Evolutionary conservation across 1,140 invertebrate genomes (phyloP).

Genomic region (Camponotus pennsylvanicus): DNA sequence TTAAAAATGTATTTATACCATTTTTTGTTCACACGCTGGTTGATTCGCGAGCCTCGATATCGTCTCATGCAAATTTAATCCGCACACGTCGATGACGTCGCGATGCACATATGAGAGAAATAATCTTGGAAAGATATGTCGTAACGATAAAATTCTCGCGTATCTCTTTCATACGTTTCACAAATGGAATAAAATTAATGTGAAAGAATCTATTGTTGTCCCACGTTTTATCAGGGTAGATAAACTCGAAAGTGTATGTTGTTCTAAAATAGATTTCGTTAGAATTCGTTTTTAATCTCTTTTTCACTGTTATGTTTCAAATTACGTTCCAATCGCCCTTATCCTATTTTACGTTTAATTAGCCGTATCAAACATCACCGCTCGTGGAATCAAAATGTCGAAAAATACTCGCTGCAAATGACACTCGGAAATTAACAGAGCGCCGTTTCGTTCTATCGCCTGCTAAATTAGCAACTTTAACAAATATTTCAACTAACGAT

Average conservation of each 20-base stretch:
- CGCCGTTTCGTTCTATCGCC: constrained; percentile 29
- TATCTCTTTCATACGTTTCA: neutral
- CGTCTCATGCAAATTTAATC: constrained; percentile 12
- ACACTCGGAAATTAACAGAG: constrained; percentile 53
- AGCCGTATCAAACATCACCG: constrained; percentile 39
- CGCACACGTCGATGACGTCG: neutral
- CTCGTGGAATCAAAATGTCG: constrained; percentile 49
- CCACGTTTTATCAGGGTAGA: neutral
- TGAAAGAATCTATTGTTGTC: neutral
- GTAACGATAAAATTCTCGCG: neutral
- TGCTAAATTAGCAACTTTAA: constrained; percentile 53
- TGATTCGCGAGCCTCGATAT: constrained; percentile 24
- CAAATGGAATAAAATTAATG: neutral
- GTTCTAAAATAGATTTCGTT: neutral
- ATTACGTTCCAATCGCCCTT: constrained; percentile 28
- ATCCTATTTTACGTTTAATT: constrained; percentile 53
- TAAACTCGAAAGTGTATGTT: neutral
- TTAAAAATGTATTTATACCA: constrained; percentile 48
- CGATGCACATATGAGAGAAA: neutral
- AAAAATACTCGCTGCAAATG: constrained; percentile 53
- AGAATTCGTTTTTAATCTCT: constrained; percentile 6
- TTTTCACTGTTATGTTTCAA: constrained; percentile 20
- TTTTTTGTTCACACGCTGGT: neutral
- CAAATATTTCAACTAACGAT: constrained; percentile 42
- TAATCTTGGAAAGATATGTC: neutral